phyloP scores from a whole-genome alignment of 2,888 invertebrate genomes.

The Autographa gamma region DNA sequence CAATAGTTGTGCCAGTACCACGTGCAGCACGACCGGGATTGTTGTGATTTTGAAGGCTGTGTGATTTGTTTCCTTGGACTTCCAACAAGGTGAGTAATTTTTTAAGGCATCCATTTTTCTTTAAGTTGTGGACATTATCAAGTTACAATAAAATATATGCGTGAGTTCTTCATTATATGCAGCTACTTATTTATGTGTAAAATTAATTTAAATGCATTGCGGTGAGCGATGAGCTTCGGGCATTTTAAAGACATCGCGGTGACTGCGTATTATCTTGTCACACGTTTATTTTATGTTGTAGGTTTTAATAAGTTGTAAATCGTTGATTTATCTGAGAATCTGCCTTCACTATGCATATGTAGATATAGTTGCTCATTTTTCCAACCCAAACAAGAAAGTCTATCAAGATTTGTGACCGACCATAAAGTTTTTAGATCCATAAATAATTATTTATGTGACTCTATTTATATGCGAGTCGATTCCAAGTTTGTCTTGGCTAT shows the following conservation, averaged over 20 bases:
- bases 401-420: constrained; percentile 9
- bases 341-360: neutral
- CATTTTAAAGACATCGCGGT: constrained; percentile 42
- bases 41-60: constrained; percentile 64
- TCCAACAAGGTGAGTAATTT: constrained; percentile 71
- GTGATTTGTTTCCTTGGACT: constrained; percentile 64
- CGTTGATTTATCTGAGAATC: constrained; percentile 15
- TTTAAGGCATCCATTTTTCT: constrained; percentile 20
- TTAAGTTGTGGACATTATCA: constrained; percentile 32
- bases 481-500: constrained; percentile 20
- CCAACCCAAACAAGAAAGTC: constrained; percentile 11
- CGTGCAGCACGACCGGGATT: constrained; percentile 67
- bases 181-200: constrained; percentile 48
- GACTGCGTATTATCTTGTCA: constrained; percentile 57
- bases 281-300: constrained; percentile 39
- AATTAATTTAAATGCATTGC: constrained; percentile 60
- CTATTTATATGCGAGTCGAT: constrained; percentile 23
- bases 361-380: neutral
- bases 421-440: constrained; percentile 47
- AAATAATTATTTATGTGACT: constrained; percentile 37
- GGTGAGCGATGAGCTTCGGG: constrained; percentile 54
- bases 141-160: constrained; percentile 36
- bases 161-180: constrained; percentile 25
- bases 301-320: constrained; percentile 28
- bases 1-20: constrained; percentile 73